phyloP scores from a whole-genome alignment of 2,113 vertebrate genomes.

The Phalacrocorax brasilianus region DNA sequence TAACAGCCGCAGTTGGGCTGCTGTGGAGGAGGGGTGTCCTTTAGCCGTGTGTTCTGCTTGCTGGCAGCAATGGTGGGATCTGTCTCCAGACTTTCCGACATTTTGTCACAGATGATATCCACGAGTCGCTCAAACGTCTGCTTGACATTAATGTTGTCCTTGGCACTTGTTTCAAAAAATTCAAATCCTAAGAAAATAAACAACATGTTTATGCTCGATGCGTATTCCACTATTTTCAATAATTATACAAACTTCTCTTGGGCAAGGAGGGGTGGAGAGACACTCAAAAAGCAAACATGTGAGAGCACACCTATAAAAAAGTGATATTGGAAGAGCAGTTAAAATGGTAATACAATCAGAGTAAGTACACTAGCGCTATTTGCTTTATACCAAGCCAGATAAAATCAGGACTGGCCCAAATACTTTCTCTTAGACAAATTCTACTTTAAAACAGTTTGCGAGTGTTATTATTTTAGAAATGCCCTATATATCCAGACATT shows the following conservation, averaged over 20 bases:
- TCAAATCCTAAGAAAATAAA: conserved; percentile 87
- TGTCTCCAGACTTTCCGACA: conserved; percentile 92
- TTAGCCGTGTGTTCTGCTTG: conserved; percentile 88
- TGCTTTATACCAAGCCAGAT: no score
- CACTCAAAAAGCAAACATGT: not conserved
- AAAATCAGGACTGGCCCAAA: no score
- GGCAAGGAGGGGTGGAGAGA: not conserved
- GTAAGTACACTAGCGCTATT: no score
- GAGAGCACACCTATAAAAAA: no score
- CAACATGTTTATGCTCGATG: not conserved
- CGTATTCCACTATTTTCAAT: not conserved
- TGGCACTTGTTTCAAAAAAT: conserved; percentile 97
- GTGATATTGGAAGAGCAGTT: no score
- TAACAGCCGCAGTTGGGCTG: conserved; percentile 93
- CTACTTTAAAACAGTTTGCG: no score
- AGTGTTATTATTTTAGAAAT: no score
- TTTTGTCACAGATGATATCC: conserved; percentile 97
- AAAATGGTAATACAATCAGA: no score
- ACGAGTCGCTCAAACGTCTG: conserved; percentile 96
- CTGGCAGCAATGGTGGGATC: conserved; percentile 85
- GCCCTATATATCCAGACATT: no score
- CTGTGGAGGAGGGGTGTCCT: conserved; percentile 87
- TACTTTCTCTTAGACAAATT: no score
- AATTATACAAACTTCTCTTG: not conserved
- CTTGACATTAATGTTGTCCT: conserved; percentile 97